Evolutionary conservation across 2,797 vertebrate genomes (phyloP).

Genomic region (Rachycentron canadum): DNA sequence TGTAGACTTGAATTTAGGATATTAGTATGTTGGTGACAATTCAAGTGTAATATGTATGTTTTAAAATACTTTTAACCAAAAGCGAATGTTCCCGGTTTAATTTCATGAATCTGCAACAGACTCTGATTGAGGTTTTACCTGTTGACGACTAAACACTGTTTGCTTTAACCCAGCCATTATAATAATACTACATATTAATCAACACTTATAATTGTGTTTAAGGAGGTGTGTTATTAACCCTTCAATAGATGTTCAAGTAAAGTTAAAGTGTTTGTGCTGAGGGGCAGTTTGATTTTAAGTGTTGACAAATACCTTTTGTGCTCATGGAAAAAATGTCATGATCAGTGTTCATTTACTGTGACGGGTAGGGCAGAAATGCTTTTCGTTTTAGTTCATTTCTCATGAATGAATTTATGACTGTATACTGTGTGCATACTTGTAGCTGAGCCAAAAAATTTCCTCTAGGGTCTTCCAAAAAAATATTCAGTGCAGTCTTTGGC

Average conservation of each 20-base stretch:
- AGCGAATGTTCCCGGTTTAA: background rate
- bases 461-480: background rate
- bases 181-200: background rate
- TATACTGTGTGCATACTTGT: background rate
- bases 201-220: background rate
- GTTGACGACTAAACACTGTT: background rate
- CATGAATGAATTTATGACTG: background rate
- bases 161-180: background rate
- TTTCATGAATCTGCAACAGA: background rate
- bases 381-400: background rate
- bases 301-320: constrained; percentile 22
- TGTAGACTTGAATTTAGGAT: background rate
- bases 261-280: background rate
- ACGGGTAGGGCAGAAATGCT: background rate
- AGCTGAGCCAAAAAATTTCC: constrained; percentile 1
- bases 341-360: background rate
- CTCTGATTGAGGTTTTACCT: background rate
- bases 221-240: background rate
- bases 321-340: background rate
- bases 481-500: background rate
- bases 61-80: background rate
- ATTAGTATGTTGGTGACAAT: background rate
- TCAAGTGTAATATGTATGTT: background rate
- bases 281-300: background rate
- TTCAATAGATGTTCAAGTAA: background rate